These are phyloP conservation scores for Steatocranus sp. DNA, from an alignment of 2,797 vertebrate genomes.

Conservation along the genomic window DNA sequence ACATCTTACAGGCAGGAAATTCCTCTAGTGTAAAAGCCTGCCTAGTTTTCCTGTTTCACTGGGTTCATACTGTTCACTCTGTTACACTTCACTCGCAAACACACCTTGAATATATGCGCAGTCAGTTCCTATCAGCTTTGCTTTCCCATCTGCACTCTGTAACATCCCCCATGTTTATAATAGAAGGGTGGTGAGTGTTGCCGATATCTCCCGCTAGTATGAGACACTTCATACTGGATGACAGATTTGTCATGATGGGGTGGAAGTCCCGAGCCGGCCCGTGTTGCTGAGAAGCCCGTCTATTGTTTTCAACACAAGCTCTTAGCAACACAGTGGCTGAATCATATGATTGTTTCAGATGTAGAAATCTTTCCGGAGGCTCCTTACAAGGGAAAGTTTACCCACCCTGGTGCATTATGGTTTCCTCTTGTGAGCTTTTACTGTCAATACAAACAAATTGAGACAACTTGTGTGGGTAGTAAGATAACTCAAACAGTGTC, in stretches of 20 bases:
- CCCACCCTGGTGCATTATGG: neutral
- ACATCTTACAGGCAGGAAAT: constrained; percentile 73
- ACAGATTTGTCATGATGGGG: constrained; percentile 60
- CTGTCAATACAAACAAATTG: constrained; percentile 31
- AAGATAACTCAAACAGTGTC: constrained; percentile 34
- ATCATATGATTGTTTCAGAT: constrained; percentile 59
- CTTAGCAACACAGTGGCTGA: constrained; percentile 61
- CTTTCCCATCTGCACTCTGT: constrained; percentile 1
- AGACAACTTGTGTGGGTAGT: constrained; percentile 24
- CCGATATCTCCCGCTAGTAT: constrained; percentile 22
- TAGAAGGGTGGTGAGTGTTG: constrained; percentile 46
- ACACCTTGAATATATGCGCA: neutral
- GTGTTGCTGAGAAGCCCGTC: constrained; percentile 31
- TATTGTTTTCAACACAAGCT: constrained; percentile 61
- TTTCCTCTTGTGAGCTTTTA: constrained; percentile 37
- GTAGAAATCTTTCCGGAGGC: constrained; percentile 14
- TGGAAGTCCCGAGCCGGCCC: constrained; percentile 44
- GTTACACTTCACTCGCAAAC: neutral
- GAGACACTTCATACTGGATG: constrained; percentile 29
- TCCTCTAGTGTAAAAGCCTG: constrained; percentile 68
- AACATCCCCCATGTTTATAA: constrained; percentile 37
- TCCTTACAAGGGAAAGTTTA: constrained; percentile 47
- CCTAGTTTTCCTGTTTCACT: constrained; percentile 62
- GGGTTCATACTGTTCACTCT: constrained; percentile 3
- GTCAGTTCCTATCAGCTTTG: neutral